These are phyloP conservation scores for Pelodiscus sinensis DNA, from an alignment of 2,113 vertebrate species.

Conservation along the genomic window DNA sequence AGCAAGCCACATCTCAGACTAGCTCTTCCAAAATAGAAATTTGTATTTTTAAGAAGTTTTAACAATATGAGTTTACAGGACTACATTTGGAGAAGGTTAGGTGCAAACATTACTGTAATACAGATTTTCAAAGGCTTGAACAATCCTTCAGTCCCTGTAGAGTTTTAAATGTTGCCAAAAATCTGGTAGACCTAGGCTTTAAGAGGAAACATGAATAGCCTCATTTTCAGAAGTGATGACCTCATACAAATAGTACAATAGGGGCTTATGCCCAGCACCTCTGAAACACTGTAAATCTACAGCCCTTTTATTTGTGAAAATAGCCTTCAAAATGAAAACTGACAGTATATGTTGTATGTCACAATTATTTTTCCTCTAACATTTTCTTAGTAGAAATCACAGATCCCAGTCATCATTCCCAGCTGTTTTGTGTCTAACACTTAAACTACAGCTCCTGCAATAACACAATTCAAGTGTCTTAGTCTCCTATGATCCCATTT, in stretches of 20 bases:
- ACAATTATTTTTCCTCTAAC: not conserved
- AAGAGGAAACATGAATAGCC: not conserved
- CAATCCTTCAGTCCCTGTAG: not conserved
- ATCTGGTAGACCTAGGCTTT: not conserved
- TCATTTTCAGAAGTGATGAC: not conserved
- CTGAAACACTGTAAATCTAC: not conserved
- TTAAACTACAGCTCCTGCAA: not conserved
- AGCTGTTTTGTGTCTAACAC: not conserved
- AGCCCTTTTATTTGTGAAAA: not conserved
- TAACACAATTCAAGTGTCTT: not conserved
- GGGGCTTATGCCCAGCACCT: not conserved
- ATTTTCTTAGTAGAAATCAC: not conserved
- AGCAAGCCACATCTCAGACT: not conserved
- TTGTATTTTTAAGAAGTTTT: not conserved
- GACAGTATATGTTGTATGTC: fast-evolving
- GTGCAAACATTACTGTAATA: not conserved
- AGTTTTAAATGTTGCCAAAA: not conserved
- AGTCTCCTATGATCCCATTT: not conserved
- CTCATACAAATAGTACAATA: not conserved
- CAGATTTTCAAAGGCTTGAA: not conserved
- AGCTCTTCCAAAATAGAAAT: not conserved
- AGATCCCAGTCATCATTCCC: not conserved
- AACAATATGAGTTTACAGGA: not conserved
- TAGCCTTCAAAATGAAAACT: not conserved
- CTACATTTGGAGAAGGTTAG: not conserved